Evolutionary conservation across 2,113 vertebrate genomes (phyloP), one percentile per base, ranked within the genome.

Genomic region (Ailuropoda melanoleuca): DNA sequence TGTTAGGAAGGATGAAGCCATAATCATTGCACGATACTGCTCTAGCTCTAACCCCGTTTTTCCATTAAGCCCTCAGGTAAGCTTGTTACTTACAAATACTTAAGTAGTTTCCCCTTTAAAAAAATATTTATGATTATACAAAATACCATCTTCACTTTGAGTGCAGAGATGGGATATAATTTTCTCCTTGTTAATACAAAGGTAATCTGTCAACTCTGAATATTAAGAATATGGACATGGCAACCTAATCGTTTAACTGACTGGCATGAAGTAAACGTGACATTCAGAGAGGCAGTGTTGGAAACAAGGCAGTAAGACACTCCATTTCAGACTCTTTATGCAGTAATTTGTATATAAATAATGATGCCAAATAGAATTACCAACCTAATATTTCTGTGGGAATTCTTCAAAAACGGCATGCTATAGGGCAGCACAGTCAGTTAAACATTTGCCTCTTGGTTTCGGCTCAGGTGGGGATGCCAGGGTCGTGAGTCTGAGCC

Each of bases 341-440:
- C 12, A 55, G 12, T 58, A 46, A 85, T 91, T 92, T 90, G 23
- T 87, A 56, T 56, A 50, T 34, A 48, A 26, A 12, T 4, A 72
- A 34, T 13, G 46, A 62, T 60, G n/a, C 24, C 23, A 88, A 82
- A 53, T 74, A 84, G 81, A 92, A 58, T 90, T 95, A 95, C 68
- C 62, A 74, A 55, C 46, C 48, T 95, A 82, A 72, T 92, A 80
- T 60, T 19, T 92, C 8, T 31, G 46, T 14, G 78, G 56, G 48
- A 97, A 74, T 68, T 37, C 53, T 96, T 96, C 80, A 87, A 77
- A 95, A 62, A 84, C 53, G 90, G 83, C 43, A 56, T 75, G 50
- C 64, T 72, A 46, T 4, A 86, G 34, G 34, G 66, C 37, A 31
- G 18, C n/a, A 37, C 66, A 37, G 18, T 37, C 37, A 21, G 34